Conservation (phyloP, 2,888 invertebrate genomes). For the Unio delphinus region DNA sequence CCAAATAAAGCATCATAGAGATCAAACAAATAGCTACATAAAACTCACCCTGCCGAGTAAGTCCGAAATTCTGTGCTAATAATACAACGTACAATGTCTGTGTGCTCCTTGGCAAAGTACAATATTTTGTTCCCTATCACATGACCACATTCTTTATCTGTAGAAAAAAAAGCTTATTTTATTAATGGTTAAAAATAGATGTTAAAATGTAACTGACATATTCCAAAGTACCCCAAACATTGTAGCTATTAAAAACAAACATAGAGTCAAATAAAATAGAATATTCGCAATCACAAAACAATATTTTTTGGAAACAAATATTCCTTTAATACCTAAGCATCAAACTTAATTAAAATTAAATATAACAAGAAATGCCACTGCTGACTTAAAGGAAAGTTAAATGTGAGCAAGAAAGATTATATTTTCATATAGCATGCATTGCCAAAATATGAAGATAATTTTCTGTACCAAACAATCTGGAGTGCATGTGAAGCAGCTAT, state of each 20-base stretch:
- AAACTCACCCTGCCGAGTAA: slow-evolving; percentile 68
- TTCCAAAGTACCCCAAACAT: background rate
- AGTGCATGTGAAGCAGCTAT: too few relatives aligned
- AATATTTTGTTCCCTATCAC: slow-evolving; percentile 57
- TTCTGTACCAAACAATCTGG: too few relatives aligned
- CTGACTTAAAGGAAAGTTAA: too few relatives aligned
- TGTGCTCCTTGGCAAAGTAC: slow-evolving; percentile 63
- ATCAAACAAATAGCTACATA: background rate
- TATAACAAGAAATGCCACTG: too few relatives aligned
- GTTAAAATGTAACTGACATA: background rate
- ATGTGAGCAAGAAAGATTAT: too few relatives aligned
- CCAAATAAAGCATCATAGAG: background rate
- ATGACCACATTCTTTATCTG: slow-evolving; percentile 66
- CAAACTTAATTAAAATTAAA: too few relatives aligned
- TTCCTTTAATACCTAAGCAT: too few relatives aligned
- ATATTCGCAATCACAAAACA: too few relatives aligned
- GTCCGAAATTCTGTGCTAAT: slow-evolving; percentile 67
- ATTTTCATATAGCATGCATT: too few relatives aligned
- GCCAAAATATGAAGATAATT: too few relatives aligned
- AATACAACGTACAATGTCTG: slow-evolving; percentile 68
- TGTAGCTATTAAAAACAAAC: background rate
- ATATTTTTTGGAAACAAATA: too few relatives aligned
- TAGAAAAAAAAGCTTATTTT: slow-evolving; percentile 11
- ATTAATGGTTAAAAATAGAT: background rate
- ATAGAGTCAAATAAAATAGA: too few relatives aligned